Conservation (phyloP, 2,113 vertebrate species). For the Morone chrysops region DNA sequence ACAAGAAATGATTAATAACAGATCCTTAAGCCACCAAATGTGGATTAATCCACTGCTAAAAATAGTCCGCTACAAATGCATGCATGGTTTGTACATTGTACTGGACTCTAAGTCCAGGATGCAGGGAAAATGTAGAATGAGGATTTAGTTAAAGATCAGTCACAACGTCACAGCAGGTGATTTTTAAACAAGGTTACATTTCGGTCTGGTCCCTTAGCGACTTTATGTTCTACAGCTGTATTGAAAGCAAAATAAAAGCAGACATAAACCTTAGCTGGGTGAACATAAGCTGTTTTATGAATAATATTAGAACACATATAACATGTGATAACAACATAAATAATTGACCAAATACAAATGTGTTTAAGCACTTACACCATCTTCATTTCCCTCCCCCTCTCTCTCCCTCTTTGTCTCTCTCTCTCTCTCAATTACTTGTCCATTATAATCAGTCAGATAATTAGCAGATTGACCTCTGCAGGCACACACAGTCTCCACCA, state of each 20-base stretch:
- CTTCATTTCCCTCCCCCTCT: not conserved
- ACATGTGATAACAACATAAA: not conserved
- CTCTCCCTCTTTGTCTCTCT: not conserved
- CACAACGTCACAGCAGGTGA: too few relatives aligned
- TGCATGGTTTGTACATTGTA: too few relatives aligned
- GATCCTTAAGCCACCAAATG: too few relatives aligned
- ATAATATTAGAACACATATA: not conserved
- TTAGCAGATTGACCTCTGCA: conserved; percentile 59
- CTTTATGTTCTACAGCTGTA: too few relatives aligned
- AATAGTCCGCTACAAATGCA: too few relatives aligned
- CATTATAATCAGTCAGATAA: conserved; percentile 54
- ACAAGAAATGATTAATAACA: too few relatives aligned
- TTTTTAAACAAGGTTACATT: too few relatives aligned
- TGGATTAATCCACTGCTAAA: too few relatives aligned
- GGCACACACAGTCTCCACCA: not conserved
- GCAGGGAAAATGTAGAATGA: too few relatives aligned
- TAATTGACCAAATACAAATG: not conserved
- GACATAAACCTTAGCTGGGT: not conserved
- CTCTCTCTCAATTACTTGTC: conserved; percentile 25
- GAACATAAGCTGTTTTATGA: not conserved
- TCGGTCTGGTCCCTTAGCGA: too few relatives aligned
- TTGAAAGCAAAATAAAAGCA: not conserved
- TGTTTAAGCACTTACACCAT: not conserved
- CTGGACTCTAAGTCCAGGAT: too few relatives aligned
- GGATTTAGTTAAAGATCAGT: too few relatives aligned